Evolutionary conservation across 2,797 vertebrate genomes (phyloP).

Genomic region (Synanceia verrucosa): DNA sequence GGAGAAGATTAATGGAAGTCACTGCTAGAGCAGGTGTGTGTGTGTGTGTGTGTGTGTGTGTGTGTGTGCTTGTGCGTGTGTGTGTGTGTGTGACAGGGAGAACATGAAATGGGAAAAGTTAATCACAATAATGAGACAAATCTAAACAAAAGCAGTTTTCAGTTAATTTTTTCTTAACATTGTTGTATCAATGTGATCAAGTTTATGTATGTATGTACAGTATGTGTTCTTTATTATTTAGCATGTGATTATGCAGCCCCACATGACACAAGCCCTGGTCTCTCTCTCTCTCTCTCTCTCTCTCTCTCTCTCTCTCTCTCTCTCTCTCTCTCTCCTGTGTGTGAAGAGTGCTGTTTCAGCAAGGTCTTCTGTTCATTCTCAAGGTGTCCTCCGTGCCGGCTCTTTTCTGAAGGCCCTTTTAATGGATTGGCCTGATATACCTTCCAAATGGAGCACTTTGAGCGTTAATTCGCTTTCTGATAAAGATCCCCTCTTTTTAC

Average conservation of each 20-base stretch:
- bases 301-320: conserved; percentile 28
- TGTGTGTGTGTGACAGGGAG: not conserved
- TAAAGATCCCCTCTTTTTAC: conserved; percentile 91
- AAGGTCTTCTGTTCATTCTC: conserved; percentile 99
- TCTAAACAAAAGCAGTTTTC: not conserved
- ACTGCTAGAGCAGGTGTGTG: conserved; percentile 63
- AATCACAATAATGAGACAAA: not conserved
- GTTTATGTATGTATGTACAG: conserved; percentile 26
- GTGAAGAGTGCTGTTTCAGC: conserved; percentile 98
- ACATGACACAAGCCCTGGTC: conserved; percentile 13
- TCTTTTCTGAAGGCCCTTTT: conserved; percentile 97
- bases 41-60: conserved; percentile 40
- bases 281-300: conserved; percentile 27
- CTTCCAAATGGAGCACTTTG: conserved; percentile 99
- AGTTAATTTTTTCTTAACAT: not conserved
- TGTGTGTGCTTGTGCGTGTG: not conserved
- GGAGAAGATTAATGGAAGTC: conserved; percentile 83
- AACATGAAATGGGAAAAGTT: conserved; percentile 8
- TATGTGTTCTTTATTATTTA: conserved; percentile 81
- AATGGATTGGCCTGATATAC: conserved; percentile 99
- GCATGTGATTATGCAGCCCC: conserved; percentile 87
- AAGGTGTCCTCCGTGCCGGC: conserved; percentile 96
- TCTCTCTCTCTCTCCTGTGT: conserved; percentile 76
- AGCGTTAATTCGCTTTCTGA: conserved; percentile 99
- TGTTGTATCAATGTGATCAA: conserved; percentile 12